These are phyloP conservation scores for Apamea anceps DNA, from an alignment of 2,888 invertebrate genomes.

Conservation along the genomic window DNA sequence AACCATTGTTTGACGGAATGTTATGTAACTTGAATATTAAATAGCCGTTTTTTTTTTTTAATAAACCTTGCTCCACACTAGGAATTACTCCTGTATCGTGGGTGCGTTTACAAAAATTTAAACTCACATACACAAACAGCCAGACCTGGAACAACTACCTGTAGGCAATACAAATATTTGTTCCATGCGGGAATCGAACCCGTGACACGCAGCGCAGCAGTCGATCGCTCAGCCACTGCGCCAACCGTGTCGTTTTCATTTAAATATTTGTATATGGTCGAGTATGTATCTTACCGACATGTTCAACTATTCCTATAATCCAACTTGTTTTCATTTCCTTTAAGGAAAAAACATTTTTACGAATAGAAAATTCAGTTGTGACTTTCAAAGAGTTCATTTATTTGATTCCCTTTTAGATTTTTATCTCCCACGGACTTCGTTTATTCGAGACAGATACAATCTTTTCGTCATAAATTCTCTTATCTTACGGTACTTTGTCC, in stretches of 20 bases:
- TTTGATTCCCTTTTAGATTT: constrained; percentile 53
- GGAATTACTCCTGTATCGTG: too few species aligned
- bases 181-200: too few species aligned
- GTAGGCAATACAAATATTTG: too few species aligned
- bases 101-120: too few species aligned
- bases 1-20: constrained; percentile 63
- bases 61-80: too few species aligned
- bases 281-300: neutral
- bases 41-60: constrained; percentile 32
- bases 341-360: constrained; percentile 29
- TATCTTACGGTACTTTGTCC: constrained; percentile 61
- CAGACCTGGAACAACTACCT: too few species aligned
- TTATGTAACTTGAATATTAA: constrained; percentile 68
- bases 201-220: too few species aligned
- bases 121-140: too few species aligned
- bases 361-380: constrained; percentile 38
- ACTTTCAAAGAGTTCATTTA: constrained; percentile 51
- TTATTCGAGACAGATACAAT: constrained; percentile 59
- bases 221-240: too few species aligned
- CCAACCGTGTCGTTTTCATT: constrained; percentile 30
- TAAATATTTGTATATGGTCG: constrained; percentile 37
- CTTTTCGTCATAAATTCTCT: constrained; percentile 60
- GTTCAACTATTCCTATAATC: neutral
- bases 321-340: constrained; percentile 4
- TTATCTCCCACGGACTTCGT: constrained; percentile 52